phyloP scores from a whole-genome alignment of 1,140 invertebrate genomes.

The Hyphantria cunea region DNA sequence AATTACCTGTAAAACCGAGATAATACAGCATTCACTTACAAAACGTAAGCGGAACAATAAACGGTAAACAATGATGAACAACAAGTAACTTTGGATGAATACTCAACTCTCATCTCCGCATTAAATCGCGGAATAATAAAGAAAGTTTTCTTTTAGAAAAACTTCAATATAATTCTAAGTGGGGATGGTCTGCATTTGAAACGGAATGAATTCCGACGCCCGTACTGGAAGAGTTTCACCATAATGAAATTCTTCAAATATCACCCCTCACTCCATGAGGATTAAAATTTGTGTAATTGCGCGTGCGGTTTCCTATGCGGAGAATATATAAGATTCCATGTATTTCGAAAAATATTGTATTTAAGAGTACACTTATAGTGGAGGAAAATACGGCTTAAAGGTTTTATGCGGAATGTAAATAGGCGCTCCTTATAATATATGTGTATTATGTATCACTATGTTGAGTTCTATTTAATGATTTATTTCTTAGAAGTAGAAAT shows the following conservation, averaged over 20 bases:
- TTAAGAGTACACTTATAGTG: constrained; percentile 1
- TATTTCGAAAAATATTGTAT: constrained; percentile 22
- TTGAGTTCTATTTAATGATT: too few relatives aligned
- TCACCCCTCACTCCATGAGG: constrained; percentile 48
- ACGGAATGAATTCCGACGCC: constrained; percentile 64
- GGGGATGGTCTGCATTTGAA: constrained; percentile 57
- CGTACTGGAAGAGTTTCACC: constrained; percentile 62
- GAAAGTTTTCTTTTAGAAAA: constrained; percentile 55
- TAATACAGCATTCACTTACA: not conserved
- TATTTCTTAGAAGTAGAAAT: too few relatives aligned
- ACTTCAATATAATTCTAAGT: constrained; percentile 62
- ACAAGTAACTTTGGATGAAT: constrained; percentile 23
- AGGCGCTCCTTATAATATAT: too few relatives aligned
- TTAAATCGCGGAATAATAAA: constrained; percentile 46
- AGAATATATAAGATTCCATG: constrained; percentile 4
- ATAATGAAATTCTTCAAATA: constrained; percentile 80
- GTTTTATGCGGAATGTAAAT: too few relatives aligned
- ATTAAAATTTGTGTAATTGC: constrained; percentile 72
- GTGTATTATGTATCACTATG: too few relatives aligned
- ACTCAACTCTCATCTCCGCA: constrained; percentile 21
- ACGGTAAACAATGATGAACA: constrained; percentile 17
- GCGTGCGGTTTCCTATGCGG: constrained; percentile 47
- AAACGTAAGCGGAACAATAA: constrained; percentile 6
- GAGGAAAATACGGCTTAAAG: too few relatives aligned
- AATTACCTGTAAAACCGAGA: constrained; percentile 6